Evolutionary conservation across 2,888 invertebrate genomes (phyloP).

Genomic region (Andrena bucephala): DNA sequence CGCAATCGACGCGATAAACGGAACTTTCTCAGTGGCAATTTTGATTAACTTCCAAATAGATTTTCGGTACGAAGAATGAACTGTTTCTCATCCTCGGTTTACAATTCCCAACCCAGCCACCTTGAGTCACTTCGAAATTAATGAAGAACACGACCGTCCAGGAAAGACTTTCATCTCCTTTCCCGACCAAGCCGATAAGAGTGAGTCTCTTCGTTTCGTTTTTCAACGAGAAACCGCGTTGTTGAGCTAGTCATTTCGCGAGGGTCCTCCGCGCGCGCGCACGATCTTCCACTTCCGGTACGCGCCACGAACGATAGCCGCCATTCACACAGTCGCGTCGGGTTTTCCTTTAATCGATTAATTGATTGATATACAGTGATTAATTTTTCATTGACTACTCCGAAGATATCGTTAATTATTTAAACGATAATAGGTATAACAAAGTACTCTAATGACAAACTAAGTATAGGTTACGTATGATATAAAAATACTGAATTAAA

Average conservation of each 20-base stretch:
- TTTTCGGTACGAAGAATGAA: no score
- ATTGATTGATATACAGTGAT: slow-evolving; percentile 14
- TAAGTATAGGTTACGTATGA: slow-evolving; percentile 72
- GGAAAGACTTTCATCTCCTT: slow-evolving; percentile 75
- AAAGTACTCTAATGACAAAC: slow-evolving; percentile 75
- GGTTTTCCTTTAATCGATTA: slow-evolving; percentile 58
- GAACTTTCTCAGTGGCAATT: no score
- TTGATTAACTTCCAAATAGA: no score
- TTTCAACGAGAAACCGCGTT: slow-evolving; percentile 68
- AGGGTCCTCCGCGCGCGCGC: slow-evolving; percentile 78
- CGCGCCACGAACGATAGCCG: slow-evolving; percentile 4
- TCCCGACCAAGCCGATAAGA: slow-evolving; percentile 69
- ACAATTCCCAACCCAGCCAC: not conserved
- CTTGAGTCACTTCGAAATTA: slow-evolving; percentile 50
- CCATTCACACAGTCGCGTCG: slow-evolving; percentile 26
- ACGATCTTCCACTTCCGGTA: slow-evolving; percentile 59
- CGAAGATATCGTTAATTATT: slow-evolving; percentile 71
- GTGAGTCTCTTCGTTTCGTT: slow-evolving; percentile 44
- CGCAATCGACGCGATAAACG: no score
- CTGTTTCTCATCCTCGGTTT: no score
- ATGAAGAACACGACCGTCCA: slow-evolving; percentile 75
- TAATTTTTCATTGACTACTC: slow-evolving; percentile 63
- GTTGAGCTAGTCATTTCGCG: slow-evolving; percentile 81
- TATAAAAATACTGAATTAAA: slow-evolving; percentile 67
- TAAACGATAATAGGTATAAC: slow-evolving; percentile 74